Evolutionary conservation across 2,888 invertebrate species (phyloP).

Genomic region (Ptychoptera albimana): DNA sequence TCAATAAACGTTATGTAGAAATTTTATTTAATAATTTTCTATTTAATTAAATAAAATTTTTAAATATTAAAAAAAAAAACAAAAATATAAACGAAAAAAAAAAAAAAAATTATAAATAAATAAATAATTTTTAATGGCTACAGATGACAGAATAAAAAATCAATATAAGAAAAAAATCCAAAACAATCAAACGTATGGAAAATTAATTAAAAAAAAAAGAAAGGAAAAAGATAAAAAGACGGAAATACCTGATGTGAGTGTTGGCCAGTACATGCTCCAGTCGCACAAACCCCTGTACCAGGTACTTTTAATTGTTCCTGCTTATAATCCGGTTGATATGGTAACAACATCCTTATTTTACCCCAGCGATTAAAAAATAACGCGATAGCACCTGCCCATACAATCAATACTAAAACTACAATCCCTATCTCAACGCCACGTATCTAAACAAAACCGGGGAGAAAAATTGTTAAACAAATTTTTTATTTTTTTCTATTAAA

Average conservation of each 20-base stretch:
- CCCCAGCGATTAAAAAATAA: slow-evolving; percentile 82
- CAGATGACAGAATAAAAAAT: no score
- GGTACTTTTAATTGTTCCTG: slow-evolving; percentile 72
- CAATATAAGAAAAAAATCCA: no score
- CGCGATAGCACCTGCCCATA: slow-evolving; percentile 76
- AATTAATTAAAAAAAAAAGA: no score
- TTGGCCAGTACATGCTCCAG: slow-evolving; percentile 41
- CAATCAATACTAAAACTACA: slow-evolving; percentile 62
- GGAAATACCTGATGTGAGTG: slow-evolving; percentile 33
- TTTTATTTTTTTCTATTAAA: slow-evolving; percentile 11
- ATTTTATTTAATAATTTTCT: no score
- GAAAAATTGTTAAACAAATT: slow-evolving; percentile 8
- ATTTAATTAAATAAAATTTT: no score
- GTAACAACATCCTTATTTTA: slow-evolving; percentile 77
- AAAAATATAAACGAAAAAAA: no score
- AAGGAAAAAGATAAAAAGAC: no score
- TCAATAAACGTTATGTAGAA: no score
- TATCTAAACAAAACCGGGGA: slow-evolving; percentile 40
- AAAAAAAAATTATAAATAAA: no score
- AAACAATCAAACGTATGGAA: no score
- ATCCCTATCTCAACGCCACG: slow-evolving; percentile 84
- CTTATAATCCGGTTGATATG: slow-evolving; percentile 84
- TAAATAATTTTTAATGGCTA: no score
- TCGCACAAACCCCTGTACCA: slow-evolving; percentile 51
- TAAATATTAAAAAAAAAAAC: no score